phyloP scores from a whole-genome alignment of 2,888 invertebrate species.

The Ormia ochracea region DNA sequence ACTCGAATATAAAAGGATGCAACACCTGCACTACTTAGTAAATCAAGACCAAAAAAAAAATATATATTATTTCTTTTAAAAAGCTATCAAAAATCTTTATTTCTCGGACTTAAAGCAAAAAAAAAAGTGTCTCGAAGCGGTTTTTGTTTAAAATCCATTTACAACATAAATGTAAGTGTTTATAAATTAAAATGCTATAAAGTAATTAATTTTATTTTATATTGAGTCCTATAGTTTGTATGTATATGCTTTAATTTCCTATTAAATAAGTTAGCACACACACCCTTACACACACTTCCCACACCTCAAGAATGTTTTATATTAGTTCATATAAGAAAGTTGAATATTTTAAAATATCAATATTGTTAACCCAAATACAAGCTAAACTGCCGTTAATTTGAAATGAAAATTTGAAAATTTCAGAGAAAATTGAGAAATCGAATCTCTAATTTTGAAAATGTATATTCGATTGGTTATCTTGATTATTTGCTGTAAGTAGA shows the following conservation, averaged over 20 bases:
- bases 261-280: neutral
- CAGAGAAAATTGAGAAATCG: no score
- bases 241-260: neutral
- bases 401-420: no score
- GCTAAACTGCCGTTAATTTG: neutral
- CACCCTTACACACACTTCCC: neutral
- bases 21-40: conserved; percentile 14
- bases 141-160: neutral
- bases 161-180: neutral
- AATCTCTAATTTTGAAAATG: no score
- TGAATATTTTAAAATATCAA: neutral
- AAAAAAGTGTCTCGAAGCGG: conserved; percentile 12
- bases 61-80: no score
- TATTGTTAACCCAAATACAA: conserved; percentile 16
- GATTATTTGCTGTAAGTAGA: no score
- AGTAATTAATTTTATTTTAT: neutral
- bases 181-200: neutral
- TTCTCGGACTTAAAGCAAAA: neutral
- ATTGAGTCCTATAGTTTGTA: conserved; percentile 2
- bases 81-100: no score
- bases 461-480: no score
- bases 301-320: neutral
- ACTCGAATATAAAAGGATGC: conserved; percentile 18
- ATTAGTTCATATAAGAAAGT: no score
- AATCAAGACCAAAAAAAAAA: neutral